Percentiles rank a stretch among this genome's conserved stretches.
phyloP scores from a whole-genome alignment of 2,113 vertebrate genomes.

The Arenaria interpres region DNA sequence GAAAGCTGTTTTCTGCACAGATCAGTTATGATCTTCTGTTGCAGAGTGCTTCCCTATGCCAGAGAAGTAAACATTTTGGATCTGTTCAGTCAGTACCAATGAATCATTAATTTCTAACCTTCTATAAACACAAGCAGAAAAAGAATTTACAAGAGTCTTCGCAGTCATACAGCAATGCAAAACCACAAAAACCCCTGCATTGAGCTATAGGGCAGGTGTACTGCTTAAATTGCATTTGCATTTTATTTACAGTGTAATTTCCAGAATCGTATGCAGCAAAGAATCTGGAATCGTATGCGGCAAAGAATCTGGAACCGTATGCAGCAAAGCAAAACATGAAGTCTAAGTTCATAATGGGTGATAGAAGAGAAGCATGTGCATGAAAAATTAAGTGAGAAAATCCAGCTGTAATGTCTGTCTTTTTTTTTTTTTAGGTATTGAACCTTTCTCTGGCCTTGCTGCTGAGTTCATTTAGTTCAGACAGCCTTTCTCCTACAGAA shows the following conservation, averaged over 20 bases:
- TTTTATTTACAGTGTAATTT: neutral
- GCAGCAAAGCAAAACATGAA: neutral
- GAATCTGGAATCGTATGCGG: accelerated
- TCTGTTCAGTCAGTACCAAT: neutral
- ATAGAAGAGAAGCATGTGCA: neutral
- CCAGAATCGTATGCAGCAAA: accelerated
- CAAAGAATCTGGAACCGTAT: accelerated
- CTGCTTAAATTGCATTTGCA: neutral
- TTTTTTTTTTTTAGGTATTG: conserved; percentile 80
- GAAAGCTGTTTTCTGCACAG: neutral
- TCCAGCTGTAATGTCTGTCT: neutral
- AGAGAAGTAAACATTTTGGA: neutral
- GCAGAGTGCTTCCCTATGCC: neutral
- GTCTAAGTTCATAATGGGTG: neutral
- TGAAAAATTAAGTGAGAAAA: neutral
- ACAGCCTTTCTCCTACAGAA: conserved; percentile 86
- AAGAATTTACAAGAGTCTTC: neutral
- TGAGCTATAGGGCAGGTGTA: neutral
- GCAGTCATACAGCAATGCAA: neutral
- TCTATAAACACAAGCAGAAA: neutral
- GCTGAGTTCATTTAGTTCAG: conserved; percentile 96
- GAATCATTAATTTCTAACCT: neutral
- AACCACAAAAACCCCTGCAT: neutral
- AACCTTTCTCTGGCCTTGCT: conserved; percentile 96
- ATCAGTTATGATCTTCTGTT: neutral